Base-by-base conservation (phyloP, 2,888 invertebrate genomes). In the Drosophila putrida region DNA sequence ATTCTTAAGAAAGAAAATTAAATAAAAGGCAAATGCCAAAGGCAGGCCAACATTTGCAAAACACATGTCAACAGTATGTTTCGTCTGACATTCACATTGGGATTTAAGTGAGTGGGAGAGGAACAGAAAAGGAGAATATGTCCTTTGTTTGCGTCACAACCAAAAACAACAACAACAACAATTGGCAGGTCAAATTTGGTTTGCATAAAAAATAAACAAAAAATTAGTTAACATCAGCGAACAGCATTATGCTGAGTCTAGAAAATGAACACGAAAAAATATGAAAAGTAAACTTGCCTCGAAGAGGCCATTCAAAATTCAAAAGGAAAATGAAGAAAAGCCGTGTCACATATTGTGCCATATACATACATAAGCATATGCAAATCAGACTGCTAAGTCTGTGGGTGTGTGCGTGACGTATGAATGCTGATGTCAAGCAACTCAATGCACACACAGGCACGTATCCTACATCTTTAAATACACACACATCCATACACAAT, bases 21-120 rank as follows among this genome's bases (percentile, higher is more conserved):
- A 66, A 67, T 27, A 51, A 53, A 39, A 54, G 33, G 55, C 58
- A 60, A 82, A 70, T 61, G 62, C 58, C 61, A 80, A 66, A 51
- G 59, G 46, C 75, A 65, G 38, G 8, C 41, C 36, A 82, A 89
- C 90, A 87, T 87, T 90, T 87, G 90, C 88, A 71, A 74, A 81
- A 88, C 86, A 87, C 77, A 90, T 87, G 86, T 87, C 90, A 87
- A 75, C 79, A 79, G 85, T 76, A 86, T 90, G 89, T 88, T 83
- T 41, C 53, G 57, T 43, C 46, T 59, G 63, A 53, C 62, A 51
- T 46, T 50, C 39, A 49, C 78, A 44, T 50, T 66, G 68, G 68
- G 60, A 76, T 46, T 81, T 64, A 6, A 47, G 55, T 44, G 11
- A 28, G 43, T 8, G 38, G 0, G 11, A 43, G 35, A 25, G 35